phyloP scores from a whole-genome alignment of 1,140 invertebrate genomes.

The Drosophila burlai region DNA sequence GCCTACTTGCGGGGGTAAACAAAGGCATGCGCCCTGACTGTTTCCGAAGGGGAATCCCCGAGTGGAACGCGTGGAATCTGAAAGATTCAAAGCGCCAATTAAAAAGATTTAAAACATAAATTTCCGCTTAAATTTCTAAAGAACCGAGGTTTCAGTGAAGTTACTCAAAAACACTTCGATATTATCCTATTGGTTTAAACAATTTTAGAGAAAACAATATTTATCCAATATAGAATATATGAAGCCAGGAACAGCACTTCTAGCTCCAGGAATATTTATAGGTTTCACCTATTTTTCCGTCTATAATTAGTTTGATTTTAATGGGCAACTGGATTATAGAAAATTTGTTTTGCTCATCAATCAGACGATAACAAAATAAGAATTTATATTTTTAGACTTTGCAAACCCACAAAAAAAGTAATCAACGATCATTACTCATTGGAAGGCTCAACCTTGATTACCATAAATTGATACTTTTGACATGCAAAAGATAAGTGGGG shows the following conservation, averaged over 20 bases:
- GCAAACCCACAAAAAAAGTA: neutral
- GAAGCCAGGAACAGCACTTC: neutral
- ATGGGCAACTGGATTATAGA: neutral
- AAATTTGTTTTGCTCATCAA: neutral
- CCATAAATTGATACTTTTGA: neutral
- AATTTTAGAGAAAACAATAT: neutral
- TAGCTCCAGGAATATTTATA: neutral
- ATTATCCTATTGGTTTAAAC: no score
- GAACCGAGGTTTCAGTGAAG: neutral
- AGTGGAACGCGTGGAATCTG: slow-evolving; percentile 1
- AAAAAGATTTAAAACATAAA: neutral
- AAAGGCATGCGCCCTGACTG: slow-evolving; percentile 60
- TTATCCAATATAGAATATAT: neutral
- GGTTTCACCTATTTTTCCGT: neutral
- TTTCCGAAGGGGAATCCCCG: slow-evolving; percentile 9
- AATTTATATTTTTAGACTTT: neutral
- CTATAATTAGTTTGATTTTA: neutral
- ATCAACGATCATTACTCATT: slow-evolving; percentile 13
- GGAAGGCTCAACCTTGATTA: slow-evolving; percentile 1
- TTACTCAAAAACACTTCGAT: no score
- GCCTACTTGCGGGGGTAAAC: slow-evolving; percentile 34
- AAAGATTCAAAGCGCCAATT: neutral
- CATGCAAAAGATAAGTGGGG: neutral
- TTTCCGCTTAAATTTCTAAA: neutral
- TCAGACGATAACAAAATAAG: slow-evolving; percentile 4